Base-by-base conservation (phyloP, 2,797 vertebrate genomes). In the Helarctos malayanus region DNA sequence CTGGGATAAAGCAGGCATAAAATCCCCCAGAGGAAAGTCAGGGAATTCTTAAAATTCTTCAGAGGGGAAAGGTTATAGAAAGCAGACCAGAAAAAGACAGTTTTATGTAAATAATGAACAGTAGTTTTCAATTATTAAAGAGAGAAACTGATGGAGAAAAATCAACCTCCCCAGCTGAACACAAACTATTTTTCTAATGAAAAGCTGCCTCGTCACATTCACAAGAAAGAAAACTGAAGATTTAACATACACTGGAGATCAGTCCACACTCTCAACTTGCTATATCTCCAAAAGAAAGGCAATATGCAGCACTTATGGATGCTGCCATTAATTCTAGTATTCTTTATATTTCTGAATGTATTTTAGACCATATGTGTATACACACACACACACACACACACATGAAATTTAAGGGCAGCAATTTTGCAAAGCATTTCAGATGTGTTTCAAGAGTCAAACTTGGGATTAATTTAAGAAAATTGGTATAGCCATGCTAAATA, bases 41-140 rank as follows among this genome's bases (percentile, higher is more conserved):
- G 82, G 94, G 98, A 99, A 99, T 99, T 99, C 99, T 98, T 99
- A 97, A 98, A 98, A 99, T 99, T 99, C 98, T 98, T 99, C 93
- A 0, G 14, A 98, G 98, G 99, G 98, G 98, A 99, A 99, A 99
- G 99, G 99, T 99, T 99, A 99, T 38, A 95, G 98, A 98, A 98
- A 98, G 97, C 98, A 98, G 98, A 97, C 97, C 86, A 98, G 98
- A 97, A 98, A 97, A 96, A 98, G 98, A 97, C 97, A 98, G 96
- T 97, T 98, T 98, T 98, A 97, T 98, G 98, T 98, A 99, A 99
- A 98, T 99, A 99, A 98, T 76, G 98, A 99, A 97, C 98, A 98
- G 98, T 99, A 98, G 98, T 98, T 99, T 99, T 98, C 97, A 98
- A 98, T 98, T 99, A 98, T 98, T 98, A 97, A 97, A 98, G 94